Base-by-base conservation (phyloP, 2,888 invertebrate species). In the Chaetoderma sp. region DNA sequence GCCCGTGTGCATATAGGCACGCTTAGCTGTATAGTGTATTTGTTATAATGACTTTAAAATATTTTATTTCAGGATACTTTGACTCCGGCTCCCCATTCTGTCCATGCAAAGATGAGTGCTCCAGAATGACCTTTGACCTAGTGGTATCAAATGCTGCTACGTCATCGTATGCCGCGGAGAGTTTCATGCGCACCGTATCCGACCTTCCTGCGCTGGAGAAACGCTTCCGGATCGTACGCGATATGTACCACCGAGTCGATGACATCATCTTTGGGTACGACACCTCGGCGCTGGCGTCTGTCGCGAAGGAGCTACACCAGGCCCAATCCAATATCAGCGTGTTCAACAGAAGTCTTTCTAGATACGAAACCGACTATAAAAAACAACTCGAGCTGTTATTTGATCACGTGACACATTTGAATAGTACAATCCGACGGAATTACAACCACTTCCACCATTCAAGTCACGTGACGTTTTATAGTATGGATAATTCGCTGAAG, bases 141-240 rank as follows among this genome's bases (percentile, higher is more conserved):
- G 52, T 32, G 32, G 52, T 52, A 10, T 52, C 52, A 4, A 52
- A 52, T 33, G 52, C 52, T 4, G 52, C 52, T n/a, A 52, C 52
- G 52, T 52, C 52, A 2, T 28, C 32, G 4, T 52, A 52, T n/a
- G 52, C 52, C 28, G 52, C 52, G 3, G 52, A 52, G 52, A 52
- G 52, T 21, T 52, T 52, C 23, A 33, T 52, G n/a, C 52, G 52
- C 16, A 52, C 52, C 32, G 16, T 52, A n/a, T 33, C 52, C 10
- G 52, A 52, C 28, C 32, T 52, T 30, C 18, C 13, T 18, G 2
- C 28, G 30, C 52, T 52, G 2, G 32, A 52, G 32, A 28, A 52
- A n/a, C 32, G 52, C n/a, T 52, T 52, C 32, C n/a, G 32, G 52
- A 21, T 28, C 2, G 52, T 33, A 1, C 52, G 52, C 1, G 52